Evolutionary conservation across 1,140 invertebrate genomes (phyloP), one percentile per base, ranked within the genome.

Genomic region (Drosophila nikananu): DNA sequence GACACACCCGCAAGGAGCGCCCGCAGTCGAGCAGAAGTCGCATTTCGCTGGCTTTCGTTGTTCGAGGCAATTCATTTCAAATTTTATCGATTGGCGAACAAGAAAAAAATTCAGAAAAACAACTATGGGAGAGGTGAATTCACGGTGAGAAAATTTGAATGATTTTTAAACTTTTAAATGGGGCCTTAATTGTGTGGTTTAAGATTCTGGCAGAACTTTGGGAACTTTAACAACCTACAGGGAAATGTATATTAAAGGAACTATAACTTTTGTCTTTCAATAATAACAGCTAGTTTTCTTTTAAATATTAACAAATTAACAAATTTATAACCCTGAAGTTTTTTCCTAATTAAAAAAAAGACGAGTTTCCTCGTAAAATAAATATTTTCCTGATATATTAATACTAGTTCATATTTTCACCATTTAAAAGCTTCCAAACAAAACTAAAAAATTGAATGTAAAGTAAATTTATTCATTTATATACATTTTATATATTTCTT

Each of bases 11-110:
- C 49, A 82, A 91, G 86, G 86, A 79, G 86, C 83, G 86, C 76
- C 86, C 75, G 80, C 80, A 74, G 57, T 83, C 80, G 84, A 77
- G 75, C 80, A 83, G 83, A 87, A 83, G 64, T 64, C 84, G 73
- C 80, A 87, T 81, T 83, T 80, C 65, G 63, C 63, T 66, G 72
- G 71, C 80, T 81, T 84, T 84, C 81, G 66, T 68, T 81, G 61
- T 73, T 74, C 54, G 46, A 30, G 46, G 74, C 73, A 62, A 89
- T 86, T 86, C 67, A 86, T 89, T 76, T 83, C 59, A 68, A 89
- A 84, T 89, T 79, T 90, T 81, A 90, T 90, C 64, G 83, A 89
- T 87, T 89, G 61, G 78, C 74, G 60, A 84, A 90, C 57, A 76
- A 70, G 73, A 84, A 83, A 25, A 80, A 55, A 67, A 75, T 32